phyloP scores from a whole-genome alignment of 2,888 invertebrate species.

The Capitulum mitella region DNA sequence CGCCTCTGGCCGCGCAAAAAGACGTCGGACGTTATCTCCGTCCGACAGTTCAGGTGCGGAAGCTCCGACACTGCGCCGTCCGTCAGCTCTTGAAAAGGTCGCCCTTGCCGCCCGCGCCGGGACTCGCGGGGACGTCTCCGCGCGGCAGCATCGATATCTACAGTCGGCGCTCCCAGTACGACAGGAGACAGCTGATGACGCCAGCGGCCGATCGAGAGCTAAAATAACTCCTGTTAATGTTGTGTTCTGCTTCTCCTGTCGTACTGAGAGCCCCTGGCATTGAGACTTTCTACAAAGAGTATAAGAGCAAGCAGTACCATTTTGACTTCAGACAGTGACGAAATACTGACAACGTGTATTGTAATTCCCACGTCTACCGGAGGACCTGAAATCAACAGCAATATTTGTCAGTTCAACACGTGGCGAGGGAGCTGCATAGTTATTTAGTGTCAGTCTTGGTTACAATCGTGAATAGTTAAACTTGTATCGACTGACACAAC shows the following conservation, averaged over 20 bases:
- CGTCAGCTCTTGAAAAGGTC: neutral
- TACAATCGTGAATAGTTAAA: too few species aligned
- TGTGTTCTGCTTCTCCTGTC: too few species aligned
- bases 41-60: too few species aligned
- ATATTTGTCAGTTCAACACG: neutral
- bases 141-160: neutral
- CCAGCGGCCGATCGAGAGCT: too few species aligned
- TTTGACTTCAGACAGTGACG: constrained; percentile 96
- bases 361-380: constrained; percentile 96
- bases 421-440: too few species aligned
- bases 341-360: constrained; percentile 97
- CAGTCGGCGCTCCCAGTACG: neutral
- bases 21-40: too few species aligned
- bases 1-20: too few species aligned
- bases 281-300: neutral
- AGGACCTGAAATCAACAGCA: constrained; percentile 67
- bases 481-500: too few species aligned
- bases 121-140: too few species aligned
- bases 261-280: neutral
- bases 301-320: constrained; percentile 59
- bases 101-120: neutral
- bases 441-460: too few species aligned
- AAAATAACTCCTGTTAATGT: too few species aligned
- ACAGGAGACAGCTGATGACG: neutral
- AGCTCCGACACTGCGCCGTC: too few species aligned